Evolutionary conservation across 2,113 vertebrate species (phyloP).

Genomic region (Propithecus coquereli): DNA sequence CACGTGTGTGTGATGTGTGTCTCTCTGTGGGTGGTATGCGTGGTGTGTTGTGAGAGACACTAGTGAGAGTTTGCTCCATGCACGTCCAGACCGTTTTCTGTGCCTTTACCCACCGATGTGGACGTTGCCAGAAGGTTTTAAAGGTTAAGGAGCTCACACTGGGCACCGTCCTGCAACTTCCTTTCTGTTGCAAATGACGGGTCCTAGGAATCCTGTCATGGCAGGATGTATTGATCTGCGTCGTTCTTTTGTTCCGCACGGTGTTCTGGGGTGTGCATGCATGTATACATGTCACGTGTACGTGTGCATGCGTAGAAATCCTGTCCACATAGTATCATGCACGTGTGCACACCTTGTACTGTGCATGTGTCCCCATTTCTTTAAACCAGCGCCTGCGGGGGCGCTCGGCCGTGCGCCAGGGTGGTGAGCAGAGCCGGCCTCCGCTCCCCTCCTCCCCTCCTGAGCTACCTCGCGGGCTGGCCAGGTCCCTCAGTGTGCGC

Average conservation of each 20-base stretch:
- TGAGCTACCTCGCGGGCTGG: neutral
- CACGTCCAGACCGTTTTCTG: neutral
- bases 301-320: too few relatives aligned
- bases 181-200: neutral
- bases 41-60: too few relatives aligned
- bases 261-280: neutral
- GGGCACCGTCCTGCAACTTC: neutral
- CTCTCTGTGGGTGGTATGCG: too few relatives aligned
- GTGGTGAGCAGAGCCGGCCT: too few relatives aligned
- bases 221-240: neutral
- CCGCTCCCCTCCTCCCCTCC: too few relatives aligned
- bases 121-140: neutral
- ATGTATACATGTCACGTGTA: too few relatives aligned
- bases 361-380: too few relatives aligned
- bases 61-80: neutral
- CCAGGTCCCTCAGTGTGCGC: rapidly evolving
- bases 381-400: neutral
- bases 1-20: too few relatives aligned
- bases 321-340: too few relatives aligned
- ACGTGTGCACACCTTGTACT: too few relatives aligned
- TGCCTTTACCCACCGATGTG: neutral
- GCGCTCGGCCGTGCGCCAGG: too few relatives aligned
- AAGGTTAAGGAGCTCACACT: neutral
- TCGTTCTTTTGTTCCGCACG: neutral
- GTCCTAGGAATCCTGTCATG: neutral